Conservation (phyloP, 2,113 vertebrate genomes). For the Tachuris rubrigastra region DNA sequence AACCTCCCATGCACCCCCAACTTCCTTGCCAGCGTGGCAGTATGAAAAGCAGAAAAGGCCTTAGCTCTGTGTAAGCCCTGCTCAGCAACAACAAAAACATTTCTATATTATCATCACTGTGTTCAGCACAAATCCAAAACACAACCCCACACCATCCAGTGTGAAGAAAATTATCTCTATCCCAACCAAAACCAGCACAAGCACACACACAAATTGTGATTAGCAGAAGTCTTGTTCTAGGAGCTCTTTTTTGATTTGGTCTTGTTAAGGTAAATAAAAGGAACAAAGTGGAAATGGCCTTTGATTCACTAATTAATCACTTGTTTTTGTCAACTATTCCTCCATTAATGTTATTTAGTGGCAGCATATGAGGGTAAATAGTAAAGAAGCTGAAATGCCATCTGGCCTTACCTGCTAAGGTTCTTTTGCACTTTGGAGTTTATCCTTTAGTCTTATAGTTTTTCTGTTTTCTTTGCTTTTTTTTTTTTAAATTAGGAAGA, state of each 20-base stretch:
- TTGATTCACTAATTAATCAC: constrained; percentile 48
- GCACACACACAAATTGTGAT: not conserved
- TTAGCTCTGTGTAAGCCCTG: no score
- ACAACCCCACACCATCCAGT: no score
- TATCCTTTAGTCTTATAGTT: not conserved
- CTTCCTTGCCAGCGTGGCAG: no score
- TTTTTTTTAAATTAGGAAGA: no score
- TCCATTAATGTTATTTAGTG: not conserved
- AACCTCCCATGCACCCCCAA: no score
- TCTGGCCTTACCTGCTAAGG: not conserved
- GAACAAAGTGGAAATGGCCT: not conserved
- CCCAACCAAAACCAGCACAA: no score
- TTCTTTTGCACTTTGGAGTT: not conserved
- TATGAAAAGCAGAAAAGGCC: no score
- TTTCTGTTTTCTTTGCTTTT: no score
- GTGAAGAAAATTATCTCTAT: no score
- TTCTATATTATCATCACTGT: no score
- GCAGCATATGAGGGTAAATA: not conserved
- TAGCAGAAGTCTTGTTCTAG: constrained; percentile 8
- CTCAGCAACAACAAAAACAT: no score
- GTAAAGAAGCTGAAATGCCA: constrained; percentile 18
- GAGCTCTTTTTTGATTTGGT: constrained; percentile 14
- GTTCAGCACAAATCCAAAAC: no score
- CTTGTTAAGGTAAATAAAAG: constrained; percentile 40
- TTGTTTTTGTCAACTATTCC: constrained; percentile 6